A percentile compares a stretch with the other conserved stretches of the same genome.
Conservation (phyloP, 2,888 invertebrate species). For the Gastrophysa polygoni region DNA sequence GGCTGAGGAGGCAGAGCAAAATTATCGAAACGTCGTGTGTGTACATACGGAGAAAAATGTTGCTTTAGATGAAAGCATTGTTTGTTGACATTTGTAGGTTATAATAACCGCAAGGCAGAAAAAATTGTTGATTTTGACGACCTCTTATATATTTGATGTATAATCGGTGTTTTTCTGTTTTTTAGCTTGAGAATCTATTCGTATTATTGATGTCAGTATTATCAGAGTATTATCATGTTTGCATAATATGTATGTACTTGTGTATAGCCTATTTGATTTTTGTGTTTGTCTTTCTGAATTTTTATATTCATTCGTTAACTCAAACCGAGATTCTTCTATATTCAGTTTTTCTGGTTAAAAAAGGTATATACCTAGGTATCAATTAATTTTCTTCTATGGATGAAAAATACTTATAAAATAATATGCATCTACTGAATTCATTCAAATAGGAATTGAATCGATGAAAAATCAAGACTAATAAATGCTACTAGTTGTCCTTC, state of each 20-base stretch:
- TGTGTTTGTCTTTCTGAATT: background rate
- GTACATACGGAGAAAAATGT: slow-evolving; percentile 23
- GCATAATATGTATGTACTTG: slow-evolving; percentile 16
- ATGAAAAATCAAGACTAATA: no score
- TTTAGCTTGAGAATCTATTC: slow-evolving; percentile 23
- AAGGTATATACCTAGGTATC: no score
- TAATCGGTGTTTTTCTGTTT: slow-evolving; percentile 12
- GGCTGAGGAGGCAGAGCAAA: background rate
- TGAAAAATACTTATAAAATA: background rate
- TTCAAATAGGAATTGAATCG: no score
- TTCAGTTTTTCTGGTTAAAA: background rate
- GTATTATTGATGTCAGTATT: slow-evolving; percentile 27
- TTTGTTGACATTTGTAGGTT: slow-evolving; percentile 50
- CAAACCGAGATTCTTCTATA: no score
- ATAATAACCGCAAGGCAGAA: slow-evolving; percentile 57
- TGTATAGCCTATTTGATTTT: slow-evolving; percentile 24
- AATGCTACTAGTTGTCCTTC: no score
- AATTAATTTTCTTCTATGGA: background rate
- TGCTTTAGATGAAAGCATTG: slow-evolving; percentile 41
- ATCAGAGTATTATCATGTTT: slow-evolving; percentile 29
- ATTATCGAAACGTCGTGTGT: slow-evolving; percentile 10
- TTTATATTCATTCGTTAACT: no score
- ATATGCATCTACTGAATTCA: background rate
- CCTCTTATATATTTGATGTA: background rate
- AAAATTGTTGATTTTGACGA: slow-evolving; percentile 20